These are phyloP conservation scores for Papilio polyxenes DNA, from an alignment of 1,140 invertebrate species.

Conservation along the genomic window DNA sequence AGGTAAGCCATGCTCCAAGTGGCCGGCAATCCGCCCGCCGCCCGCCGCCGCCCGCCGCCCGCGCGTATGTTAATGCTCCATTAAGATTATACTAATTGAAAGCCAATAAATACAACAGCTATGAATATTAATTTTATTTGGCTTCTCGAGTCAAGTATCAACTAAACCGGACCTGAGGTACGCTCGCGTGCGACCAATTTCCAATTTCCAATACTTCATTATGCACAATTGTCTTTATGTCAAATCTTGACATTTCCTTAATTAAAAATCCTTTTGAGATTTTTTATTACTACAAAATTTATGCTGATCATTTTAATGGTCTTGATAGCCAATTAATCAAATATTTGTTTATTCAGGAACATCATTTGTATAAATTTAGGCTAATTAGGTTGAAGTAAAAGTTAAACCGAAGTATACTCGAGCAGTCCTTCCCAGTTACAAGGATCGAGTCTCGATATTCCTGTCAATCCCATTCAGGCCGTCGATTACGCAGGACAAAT, in stretches of 20 bases:
- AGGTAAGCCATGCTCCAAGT: conserved; percentile 61
- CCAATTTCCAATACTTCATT: conserved; percentile 41
- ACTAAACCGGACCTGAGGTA: conserved; percentile 48
- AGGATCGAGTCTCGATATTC: conserved; percentile 66
- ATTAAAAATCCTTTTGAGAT: conserved; percentile 18
- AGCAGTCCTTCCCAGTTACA: conserved; percentile 39
- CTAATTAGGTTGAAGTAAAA: conserved; percentile 18
- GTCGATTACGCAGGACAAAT: conserved; percentile 78
- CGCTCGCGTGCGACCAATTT: conserved; percentile 60
- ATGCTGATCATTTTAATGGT: background rate
- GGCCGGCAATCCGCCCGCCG: conserved; percentile 43
- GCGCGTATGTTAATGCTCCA: conserved; percentile 78
- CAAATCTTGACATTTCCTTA: background rate
- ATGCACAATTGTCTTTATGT: conserved; percentile 13
- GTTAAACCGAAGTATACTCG: conserved; percentile 39
- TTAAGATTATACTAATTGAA: conserved; percentile 81
- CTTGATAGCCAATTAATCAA: background rate
- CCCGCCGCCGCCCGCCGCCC: conserved; percentile 50
- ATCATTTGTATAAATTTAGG: conserved; percentile 2
- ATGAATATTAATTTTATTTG: conserved; percentile 81
- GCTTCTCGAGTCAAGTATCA: conserved; percentile 58
- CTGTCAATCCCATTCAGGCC: conserved; percentile 66
- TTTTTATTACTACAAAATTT: conserved; percentile 25
- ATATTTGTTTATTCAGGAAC: background rate
- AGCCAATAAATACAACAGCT: conserved; percentile 80